Conservation (phyloP, 2,113 vertebrate genomes). For the Cephalopholis sonnerati region DNA sequence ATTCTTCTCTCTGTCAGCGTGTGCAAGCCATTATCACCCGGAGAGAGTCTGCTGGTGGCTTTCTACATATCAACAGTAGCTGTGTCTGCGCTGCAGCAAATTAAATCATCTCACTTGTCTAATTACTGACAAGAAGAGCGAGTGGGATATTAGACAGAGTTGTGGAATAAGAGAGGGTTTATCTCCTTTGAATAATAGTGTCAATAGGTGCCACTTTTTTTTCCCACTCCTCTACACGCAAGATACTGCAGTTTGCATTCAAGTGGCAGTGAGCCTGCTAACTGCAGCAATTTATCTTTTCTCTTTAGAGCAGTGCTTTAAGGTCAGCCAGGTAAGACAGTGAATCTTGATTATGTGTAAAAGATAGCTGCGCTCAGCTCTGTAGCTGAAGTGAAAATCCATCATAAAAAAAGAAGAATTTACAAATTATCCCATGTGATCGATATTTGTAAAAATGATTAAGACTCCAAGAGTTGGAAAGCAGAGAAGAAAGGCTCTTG, state of each 20-base stretch:
- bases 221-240: slow-evolving; percentile 6
- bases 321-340: slow-evolving; percentile 66
- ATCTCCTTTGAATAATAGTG: slow-evolving; percentile 54
- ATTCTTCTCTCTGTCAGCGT: slow-evolving; percentile 68
- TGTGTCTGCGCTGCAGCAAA: slow-evolving; percentile 58
- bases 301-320: slow-evolving; percentile 52
- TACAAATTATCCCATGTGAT: slow-evolving; percentile 38
- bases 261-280: slow-evolving; percentile 48
- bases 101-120: slow-evolving; percentile 72
- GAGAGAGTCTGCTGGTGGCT: slow-evolving; percentile 42
- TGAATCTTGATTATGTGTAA: slow-evolving; percentile 61
- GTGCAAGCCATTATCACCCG: slow-evolving; percentile 55
- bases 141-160: slow-evolving; percentile 35
- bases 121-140: slow-evolving; percentile 68
- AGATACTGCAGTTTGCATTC: slow-evolving; percentile 64
- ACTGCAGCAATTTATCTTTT: slow-evolving; percentile 71
- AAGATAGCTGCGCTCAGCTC: slow-evolving; percentile 37
- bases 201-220: slow-evolving; percentile 49
- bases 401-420: slow-evolving; percentile 37
- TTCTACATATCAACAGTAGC: slow-evolving; percentile 45
- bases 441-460: slow-evolving; percentile 40
- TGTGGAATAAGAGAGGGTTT: slow-evolving; percentile 46
- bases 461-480: not conserved
- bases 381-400: slow-evolving; percentile 38
- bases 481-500: slow-evolving; percentile 9